Conservation (phyloP, 2,797 vertebrate genomes). For the Myoxocephalus aenaeus region DNA sequence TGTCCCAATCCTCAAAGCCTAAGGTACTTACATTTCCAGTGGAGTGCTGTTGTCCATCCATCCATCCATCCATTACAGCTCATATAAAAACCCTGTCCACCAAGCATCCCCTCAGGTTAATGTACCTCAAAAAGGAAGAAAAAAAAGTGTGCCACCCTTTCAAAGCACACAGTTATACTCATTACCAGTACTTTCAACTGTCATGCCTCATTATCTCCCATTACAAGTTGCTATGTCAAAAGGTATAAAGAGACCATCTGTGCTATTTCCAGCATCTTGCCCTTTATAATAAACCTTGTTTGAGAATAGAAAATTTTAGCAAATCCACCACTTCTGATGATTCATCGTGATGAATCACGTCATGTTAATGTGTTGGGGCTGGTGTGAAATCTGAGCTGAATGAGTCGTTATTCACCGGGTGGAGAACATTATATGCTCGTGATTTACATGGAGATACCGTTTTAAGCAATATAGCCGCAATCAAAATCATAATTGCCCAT, state of each 20-base stretch:
- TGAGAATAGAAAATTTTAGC: conserved; percentile 50
- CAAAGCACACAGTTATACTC: conserved; percentile 33
- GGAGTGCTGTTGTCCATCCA: conserved; percentile 34
- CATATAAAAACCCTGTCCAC: conserved; percentile 61
- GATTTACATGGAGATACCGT: conserved; percentile 36
- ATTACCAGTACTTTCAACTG: conserved; percentile 59
- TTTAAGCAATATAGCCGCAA: conserved; percentile 51
- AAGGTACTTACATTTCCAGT: conserved; percentile 46
- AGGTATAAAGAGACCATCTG: conserved; percentile 61
- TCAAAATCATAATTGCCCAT: conserved; percentile 52
- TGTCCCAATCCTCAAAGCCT: conserved; percentile 37
- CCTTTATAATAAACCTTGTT: conserved; percentile 47
- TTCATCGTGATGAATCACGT: conserved; percentile 45
- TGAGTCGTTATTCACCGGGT: conserved; percentile 26
- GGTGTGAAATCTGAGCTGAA: conserved; percentile 27
- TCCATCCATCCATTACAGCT: conserved; percentile 39
- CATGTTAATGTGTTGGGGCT: conserved; percentile 32
- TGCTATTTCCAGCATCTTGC: conserved; percentile 58
- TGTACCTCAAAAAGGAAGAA: conserved; percentile 38
- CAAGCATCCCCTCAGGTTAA: conserved; percentile 64
- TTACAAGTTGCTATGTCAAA: conserved; percentile 65
- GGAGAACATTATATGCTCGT: conserved; percentile 15
- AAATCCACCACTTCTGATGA: conserved; percentile 44
- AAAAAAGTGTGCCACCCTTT: conserved; percentile 56
- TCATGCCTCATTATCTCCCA: conserved; percentile 44